Conservation (phyloP, 2,797 vertebrate species). For the Taenioides sp. region DNA sequence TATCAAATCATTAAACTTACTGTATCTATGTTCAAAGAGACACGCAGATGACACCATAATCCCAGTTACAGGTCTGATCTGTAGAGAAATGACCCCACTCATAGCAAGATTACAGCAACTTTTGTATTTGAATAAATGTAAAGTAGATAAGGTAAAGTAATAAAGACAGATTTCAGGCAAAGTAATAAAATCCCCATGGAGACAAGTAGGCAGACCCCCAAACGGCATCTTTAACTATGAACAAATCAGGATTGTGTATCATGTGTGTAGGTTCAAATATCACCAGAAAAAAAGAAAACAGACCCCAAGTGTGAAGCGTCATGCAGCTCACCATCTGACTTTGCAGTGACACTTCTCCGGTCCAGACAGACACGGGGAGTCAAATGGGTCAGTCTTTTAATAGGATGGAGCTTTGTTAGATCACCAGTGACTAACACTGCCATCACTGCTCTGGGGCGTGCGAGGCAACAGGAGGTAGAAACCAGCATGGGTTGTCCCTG, state of each 20-base stretch:
- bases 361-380: conserved; percentile 5
- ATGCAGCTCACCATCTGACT: conserved; percentile 60
- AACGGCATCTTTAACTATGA: not conserved
- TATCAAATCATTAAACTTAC: not conserved
- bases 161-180: not conserved
- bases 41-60: too few species aligned
- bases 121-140: not conserved
- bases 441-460: conserved; percentile 37
- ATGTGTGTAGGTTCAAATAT: conserved; percentile 39
- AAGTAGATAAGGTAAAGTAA: not conserved
- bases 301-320: conserved; percentile 56
- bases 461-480: conserved; percentile 44
- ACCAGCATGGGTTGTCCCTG: conserved; percentile 28
- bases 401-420: conserved; percentile 41
- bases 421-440: conserved; percentile 49
- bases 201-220: not conserved
- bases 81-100: too few species aligned
- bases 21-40: not conserved
- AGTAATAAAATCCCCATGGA: not conserved
- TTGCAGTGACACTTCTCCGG: conserved; percentile 20
- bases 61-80: too few species aligned
- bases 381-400: conserved; percentile 50
- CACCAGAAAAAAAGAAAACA: conserved; percentile 60
- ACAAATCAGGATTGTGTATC: conserved; percentile 6
- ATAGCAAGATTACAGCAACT: not conserved